Evolutionary conservation across 2,113 vertebrate species (phyloP).

Genomic region (Ceratotherium simum): DNA sequence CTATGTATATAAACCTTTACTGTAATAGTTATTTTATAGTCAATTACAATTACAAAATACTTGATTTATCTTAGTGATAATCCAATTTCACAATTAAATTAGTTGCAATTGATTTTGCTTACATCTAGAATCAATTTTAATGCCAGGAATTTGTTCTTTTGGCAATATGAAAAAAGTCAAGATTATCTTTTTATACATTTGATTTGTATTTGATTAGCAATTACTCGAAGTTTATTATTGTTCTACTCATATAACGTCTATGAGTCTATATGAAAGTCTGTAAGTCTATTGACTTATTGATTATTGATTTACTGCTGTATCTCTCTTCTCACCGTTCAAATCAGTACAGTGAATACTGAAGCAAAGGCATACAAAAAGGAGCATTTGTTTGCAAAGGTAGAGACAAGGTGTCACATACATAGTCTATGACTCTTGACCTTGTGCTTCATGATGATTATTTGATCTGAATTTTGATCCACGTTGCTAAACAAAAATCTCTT

Average conservation of each 20-base stretch:
- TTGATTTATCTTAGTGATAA: slow-evolving; percentile 50
- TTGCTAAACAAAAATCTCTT: not conserved
- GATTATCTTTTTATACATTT: slow-evolving; percentile 25
- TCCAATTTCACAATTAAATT: slow-evolving; percentile 51
- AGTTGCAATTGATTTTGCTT: slow-evolving; percentile 61
- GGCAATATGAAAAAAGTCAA: slow-evolving; percentile 34
- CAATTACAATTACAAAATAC: slow-evolving; percentile 3
- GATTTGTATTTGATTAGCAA: not conserved
- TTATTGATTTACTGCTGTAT: slow-evolving; percentile 11
- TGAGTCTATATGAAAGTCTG: not conserved
- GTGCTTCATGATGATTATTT: not conserved
- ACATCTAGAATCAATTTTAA: slow-evolving; percentile 51
- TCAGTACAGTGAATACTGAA: not conserved
- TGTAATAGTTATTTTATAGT: slow-evolving; percentile 9
- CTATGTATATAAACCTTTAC: not conserved
- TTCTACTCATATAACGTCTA: not conserved
- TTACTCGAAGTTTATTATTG: not conserved
- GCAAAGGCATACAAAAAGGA: not conserved
- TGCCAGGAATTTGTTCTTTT: not conserved
- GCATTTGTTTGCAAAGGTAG: not conserved
- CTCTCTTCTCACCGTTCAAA: not conserved
- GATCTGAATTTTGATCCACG: not conserved
- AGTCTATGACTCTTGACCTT: not conserved
- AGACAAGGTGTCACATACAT: not conserved
- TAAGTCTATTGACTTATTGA: not conserved